These are phyloP conservation scores for Petroica traversi DNA, from an alignment of 2,113 vertebrate species.

Conservation along the genomic window DNA sequence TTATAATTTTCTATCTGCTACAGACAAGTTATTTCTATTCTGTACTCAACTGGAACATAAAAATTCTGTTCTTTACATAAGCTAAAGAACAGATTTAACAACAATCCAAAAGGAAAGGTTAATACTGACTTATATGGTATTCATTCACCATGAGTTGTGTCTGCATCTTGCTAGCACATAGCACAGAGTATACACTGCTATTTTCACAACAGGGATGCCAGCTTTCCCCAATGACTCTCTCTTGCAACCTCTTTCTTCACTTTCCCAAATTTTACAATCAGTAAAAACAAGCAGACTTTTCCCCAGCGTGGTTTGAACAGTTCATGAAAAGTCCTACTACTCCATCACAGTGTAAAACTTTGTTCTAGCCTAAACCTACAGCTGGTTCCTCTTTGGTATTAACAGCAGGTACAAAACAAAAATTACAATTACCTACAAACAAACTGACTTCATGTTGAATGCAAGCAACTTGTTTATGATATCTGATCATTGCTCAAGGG, in stretches of 20 bases:
- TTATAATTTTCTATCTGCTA: background rate
- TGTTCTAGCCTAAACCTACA: background rate
- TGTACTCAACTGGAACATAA: background rate
- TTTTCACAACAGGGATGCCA: background rate
- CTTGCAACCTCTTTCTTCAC: background rate
- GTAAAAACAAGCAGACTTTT: background rate
- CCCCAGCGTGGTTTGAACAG: background rate
- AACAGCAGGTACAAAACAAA: background rate
- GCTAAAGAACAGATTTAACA: background rate
- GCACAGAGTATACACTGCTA: background rate
- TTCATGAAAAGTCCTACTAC: background rate
- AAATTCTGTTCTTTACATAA: background rate
- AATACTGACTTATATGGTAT: background rate
- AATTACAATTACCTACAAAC: background rate
- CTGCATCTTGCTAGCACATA: background rate
- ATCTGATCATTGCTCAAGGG: background rate
- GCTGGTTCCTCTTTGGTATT: background rate
- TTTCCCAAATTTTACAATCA: background rate
- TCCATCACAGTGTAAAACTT: background rate
- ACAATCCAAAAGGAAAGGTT: background rate
- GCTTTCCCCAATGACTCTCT: background rate
- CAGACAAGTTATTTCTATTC: background rate
- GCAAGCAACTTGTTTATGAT: background rate
- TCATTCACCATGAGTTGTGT: background rate
- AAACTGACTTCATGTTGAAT: background rate